Evolutionary conservation across 1,140 invertebrate genomes (phyloP).

Genomic region (Caenorhabditis briggsae): DNA sequence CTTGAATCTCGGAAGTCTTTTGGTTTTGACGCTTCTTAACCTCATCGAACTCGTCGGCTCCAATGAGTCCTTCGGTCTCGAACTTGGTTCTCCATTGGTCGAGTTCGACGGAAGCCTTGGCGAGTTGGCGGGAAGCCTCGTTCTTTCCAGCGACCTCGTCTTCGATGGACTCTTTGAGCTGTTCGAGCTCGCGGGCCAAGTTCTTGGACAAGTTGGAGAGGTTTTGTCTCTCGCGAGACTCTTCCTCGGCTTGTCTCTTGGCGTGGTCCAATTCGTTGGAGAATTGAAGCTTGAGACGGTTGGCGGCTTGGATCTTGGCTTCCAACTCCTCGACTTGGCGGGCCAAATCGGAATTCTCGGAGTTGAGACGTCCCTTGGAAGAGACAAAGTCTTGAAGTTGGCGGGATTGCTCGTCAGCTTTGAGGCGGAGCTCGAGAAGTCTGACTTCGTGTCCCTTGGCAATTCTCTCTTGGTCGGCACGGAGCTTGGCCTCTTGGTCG

Average conservation of each 20-base stretch:
- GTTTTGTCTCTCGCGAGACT: slow-evolving; percentile 81
- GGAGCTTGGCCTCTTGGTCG: slow-evolving; percentile 91
- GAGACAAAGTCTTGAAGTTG: slow-evolving; percentile 94
- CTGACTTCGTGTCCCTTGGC: slow-evolving; percentile 73
- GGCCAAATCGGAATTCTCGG: slow-evolving; percentile 93
- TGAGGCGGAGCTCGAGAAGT: slow-evolving; percentile 91
- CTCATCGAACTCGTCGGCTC: slow-evolving; percentile 93
- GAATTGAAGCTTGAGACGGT: slow-evolving; percentile 94
- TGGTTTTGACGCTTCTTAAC: slow-evolving; percentile 87
- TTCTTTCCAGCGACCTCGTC: slow-evolving; percentile 87
- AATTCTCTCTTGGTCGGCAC: slow-evolving; percentile 83
- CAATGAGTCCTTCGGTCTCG: slow-evolving; percentile 93
- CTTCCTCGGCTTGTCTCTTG: slow-evolving; percentile 95
- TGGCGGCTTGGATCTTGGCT: slow-evolving; percentile 93
- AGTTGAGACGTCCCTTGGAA: slow-evolving; percentile 94
- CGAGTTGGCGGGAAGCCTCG: slow-evolving; percentile 90
- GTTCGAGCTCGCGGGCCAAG: slow-evolving; percentile 96
- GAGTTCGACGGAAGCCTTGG: slow-evolving; percentile 93
- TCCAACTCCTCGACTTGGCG: slow-evolving; percentile 96
- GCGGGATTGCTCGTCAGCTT: slow-evolving; percentile 94
- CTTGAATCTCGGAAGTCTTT: slow-evolving; percentile 95
- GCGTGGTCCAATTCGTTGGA: slow-evolving; percentile 95
- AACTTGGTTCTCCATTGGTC: slow-evolving; percentile 96
- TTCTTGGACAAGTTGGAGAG: slow-evolving; percentile 82
- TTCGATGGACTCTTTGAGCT: slow-evolving; percentile 92